Base-by-base conservation (phyloP, 2,888 invertebrate species). In the Diplolepis rosae region DNA sequence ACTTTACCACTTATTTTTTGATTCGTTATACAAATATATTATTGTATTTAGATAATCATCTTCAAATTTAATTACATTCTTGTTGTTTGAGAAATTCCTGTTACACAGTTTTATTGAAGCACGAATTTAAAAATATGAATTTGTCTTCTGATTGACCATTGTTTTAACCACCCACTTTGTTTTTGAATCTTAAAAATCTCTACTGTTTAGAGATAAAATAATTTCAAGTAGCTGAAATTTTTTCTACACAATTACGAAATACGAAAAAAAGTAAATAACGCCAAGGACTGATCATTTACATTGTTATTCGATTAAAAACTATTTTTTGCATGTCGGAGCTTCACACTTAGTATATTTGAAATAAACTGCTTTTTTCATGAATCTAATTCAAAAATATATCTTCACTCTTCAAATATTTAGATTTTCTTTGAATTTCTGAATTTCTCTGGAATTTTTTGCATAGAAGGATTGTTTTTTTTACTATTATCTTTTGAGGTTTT, bases 61-160 rank as follows among this genome's bases (percentile, higher is more conserved):
- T 51, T 52, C 7, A 35, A 15, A 48, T 30, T 27, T 28, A 24
- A 61, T 13, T 28, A 70, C 68, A 77, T 69, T 35, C 22, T 18
- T 27, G 45, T 73, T 32, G 65, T 72, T 72, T 73, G 35, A 73
- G 73, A 65, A 82, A 83, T 83, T 83, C 80, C 82, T 82, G 76
- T 82, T 82, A 81, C 79, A 77, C 83, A 82, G 80, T 78, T 77
- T 75, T 77, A 77, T 78, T 70, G 77, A 75, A 78, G 79, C 78
- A 79, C 81, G 45, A 79, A 75, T 82, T 81, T 76, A 80, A 73
- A 75, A 81, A 77, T 76, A 80, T 79, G 74, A 24, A 50, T 81
- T 82, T 79, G 77, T 73, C 76, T 80, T 78, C 78, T 76, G 75
- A 79, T 81, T 79, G 79, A 82, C 78, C 76, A 72, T 71, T 73